Evolutionary conservation across 2,113 vertebrate species (phyloP).

Genomic region (Sander vitreus): DNA sequence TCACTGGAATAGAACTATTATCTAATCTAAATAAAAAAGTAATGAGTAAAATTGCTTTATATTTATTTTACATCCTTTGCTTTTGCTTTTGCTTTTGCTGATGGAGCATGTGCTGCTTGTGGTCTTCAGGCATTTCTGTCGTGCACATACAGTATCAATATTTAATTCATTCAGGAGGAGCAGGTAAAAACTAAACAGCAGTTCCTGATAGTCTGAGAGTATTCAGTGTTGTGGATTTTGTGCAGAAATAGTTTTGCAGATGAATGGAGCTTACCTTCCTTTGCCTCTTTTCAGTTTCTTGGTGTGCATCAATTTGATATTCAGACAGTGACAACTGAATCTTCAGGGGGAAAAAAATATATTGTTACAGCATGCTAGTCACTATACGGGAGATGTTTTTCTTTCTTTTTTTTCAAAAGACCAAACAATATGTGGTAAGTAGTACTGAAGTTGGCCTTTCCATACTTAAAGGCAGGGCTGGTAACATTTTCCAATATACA

Average conservation of each 20-base stretch:
- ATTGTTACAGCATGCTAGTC: conserved; percentile 14
- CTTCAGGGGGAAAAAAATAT: conserved; percentile 25
- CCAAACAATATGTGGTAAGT: background rate
- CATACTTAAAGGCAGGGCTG: background rate
- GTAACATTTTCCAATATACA: too few species aligned
- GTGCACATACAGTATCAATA: conserved; percentile 44
- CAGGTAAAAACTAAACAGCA: conserved; percentile 35
- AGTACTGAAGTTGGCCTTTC: background rate
- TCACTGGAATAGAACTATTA: conserved; percentile 33
- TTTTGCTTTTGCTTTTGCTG: conserved; percentile 55
- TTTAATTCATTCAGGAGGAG: conserved; percentile 52
- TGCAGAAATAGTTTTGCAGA: conserved; percentile 1
- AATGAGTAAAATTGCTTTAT: conserved; percentile 73
- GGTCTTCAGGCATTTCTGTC: conserved; percentile 43
- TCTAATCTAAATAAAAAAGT: conserved; percentile 51
- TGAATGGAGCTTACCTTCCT: conserved; percentile 27
- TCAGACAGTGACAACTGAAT: conserved; percentile 26
- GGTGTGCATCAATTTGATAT: conserved; percentile 33
- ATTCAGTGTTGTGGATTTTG: background rate
- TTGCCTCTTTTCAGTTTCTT: background rate
- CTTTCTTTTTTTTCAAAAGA: background rate
- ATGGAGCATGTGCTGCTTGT: conserved; percentile 50
- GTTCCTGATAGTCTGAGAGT: conserved; percentile 29
- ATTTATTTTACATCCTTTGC: conserved; percentile 61
- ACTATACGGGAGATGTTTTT: background rate